phyloP scores from a whole-genome alignment of 2,888 invertebrate species.

The Lasioglossum oenotherae region DNA sequence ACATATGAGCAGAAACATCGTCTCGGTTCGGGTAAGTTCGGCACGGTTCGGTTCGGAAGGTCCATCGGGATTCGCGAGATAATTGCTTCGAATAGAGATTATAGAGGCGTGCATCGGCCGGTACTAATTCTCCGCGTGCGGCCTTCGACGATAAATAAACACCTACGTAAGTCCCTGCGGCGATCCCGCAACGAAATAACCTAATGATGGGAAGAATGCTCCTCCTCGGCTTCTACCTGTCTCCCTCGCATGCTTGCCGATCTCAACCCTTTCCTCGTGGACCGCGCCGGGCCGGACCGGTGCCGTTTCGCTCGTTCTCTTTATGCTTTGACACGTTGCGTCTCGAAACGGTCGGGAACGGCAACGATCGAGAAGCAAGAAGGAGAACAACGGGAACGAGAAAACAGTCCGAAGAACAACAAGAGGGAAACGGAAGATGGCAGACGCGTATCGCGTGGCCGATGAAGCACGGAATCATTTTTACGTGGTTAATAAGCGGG shows the following conservation, averaged over 20 bases:
- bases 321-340: neutral
- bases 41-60: constrained; percentile 13
- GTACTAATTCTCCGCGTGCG: constrained; percentile 54
- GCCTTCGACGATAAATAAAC: constrained; percentile 65
- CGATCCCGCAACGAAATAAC: constrained; percentile 47
- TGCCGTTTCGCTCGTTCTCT: neutral
- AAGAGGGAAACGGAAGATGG: neutral
- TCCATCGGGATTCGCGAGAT: constrained; percentile 40
- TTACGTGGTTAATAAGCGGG: constrained; percentile 67
- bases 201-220: constrained; percentile 57
- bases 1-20: neutral
- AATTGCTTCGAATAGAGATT: constrained; percentile 56
- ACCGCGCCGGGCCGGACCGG: neutral
- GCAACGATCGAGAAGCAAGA: neutral
- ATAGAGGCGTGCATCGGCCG: constrained; percentile 18
- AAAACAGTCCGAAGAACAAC: neutral
- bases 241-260: constrained; percentile 13
- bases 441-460: constrained; percentile 63
- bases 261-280: constrained; percentile 1
- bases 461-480: constrained; percentile 63
- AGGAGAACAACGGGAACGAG: constrained; percentile 1
- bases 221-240: constrained; percentile 27
- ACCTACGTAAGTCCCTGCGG: constrained; percentile 52
- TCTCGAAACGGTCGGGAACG: neutral
- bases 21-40: neutral